Conservation (phyloP, 2,113 vertebrate genomes). For the Sclerurus mexicanus region DNA sequence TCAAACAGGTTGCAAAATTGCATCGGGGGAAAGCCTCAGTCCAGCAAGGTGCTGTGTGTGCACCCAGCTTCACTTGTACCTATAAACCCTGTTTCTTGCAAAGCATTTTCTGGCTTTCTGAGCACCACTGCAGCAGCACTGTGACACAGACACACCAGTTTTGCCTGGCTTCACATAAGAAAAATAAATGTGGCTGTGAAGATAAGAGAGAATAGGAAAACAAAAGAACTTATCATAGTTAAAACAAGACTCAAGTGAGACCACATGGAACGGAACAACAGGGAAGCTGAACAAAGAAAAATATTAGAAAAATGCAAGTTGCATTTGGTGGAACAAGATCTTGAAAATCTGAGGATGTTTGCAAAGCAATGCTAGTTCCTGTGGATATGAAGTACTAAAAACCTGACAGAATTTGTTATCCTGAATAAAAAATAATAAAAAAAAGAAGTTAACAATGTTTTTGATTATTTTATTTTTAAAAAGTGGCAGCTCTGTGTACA, state of each 20-base stretch:
- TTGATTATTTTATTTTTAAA: background rate
- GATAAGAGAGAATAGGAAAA: background rate
- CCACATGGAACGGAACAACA: background rate
- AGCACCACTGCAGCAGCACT: background rate
- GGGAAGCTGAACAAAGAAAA: background rate
- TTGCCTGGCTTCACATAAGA: background rate
- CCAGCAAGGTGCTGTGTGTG: background rate
- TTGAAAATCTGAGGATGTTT: background rate
- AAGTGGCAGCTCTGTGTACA: background rate
- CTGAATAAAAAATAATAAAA: background rate
- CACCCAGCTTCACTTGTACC: background rate
- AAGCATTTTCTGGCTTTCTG: background rate
- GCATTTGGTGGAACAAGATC: background rate
- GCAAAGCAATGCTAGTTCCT: background rate
- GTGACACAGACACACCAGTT: background rate
- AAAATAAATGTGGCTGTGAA: background rate
- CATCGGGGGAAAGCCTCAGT: background rate
- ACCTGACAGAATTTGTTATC: background rate
- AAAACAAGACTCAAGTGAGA: constrained; percentile 2
- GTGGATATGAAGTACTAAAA: background rate
- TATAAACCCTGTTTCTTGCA: background rate
- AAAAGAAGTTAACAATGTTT: background rate
- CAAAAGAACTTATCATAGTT: background rate
- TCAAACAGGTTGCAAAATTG: background rate
- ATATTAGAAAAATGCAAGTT: background rate